Base-by-base conservation (phyloP, 2,888 invertebrate species). In the Halictus quadricinctus region DNA sequence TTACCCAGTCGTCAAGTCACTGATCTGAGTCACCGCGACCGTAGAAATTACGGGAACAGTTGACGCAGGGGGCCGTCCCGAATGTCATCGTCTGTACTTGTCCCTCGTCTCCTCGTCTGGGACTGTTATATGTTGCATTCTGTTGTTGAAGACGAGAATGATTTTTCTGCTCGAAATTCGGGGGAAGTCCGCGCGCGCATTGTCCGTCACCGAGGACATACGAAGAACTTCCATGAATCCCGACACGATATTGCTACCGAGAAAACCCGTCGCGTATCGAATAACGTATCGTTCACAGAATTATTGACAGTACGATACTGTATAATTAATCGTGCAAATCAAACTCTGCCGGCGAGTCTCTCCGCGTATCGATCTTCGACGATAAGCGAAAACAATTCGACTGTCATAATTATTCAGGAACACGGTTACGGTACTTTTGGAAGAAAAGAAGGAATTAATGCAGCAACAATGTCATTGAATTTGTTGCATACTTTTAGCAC, bases 301-400 rank as follows among this genome's bases (percentile, higher is more conserved):
- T 92, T 92, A 91, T 91, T 90, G 92, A 90, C 90, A 87, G 88
- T 88, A 88, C 87, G 87, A 60, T 25, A 87, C 87, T 88, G 83
- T 90, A 88, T 90, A 92, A 92, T 93, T 90, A 90, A 91, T 93
- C 92, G 93, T 92, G 90, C 76, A 89, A 91, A 90, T 92, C 83
- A 89, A 91, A 82, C 88, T 86, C 79, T 64, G 58, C 54, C 66
- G 21, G 58, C 50, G 48, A 73, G 54, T 15, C 83, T 29, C 69
- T 69, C 60, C 54, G 69, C 50, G 50, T 50, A 29, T 58, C 70
- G 69, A 60, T 77, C 73, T 29, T 78, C 83, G 48, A 1, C 21
- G 29, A n/a, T 69, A 48, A 76, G 64, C 18, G n/a, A 12, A 54
- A 50, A 60, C 4, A 43, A 50, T 46, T 5, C 36, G 21, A 58